Evolutionary conservation across 2,888 invertebrate species (phyloP), one percentile per base, ranked within the genome.

Genomic region (Leucoma salicis): DNA sequence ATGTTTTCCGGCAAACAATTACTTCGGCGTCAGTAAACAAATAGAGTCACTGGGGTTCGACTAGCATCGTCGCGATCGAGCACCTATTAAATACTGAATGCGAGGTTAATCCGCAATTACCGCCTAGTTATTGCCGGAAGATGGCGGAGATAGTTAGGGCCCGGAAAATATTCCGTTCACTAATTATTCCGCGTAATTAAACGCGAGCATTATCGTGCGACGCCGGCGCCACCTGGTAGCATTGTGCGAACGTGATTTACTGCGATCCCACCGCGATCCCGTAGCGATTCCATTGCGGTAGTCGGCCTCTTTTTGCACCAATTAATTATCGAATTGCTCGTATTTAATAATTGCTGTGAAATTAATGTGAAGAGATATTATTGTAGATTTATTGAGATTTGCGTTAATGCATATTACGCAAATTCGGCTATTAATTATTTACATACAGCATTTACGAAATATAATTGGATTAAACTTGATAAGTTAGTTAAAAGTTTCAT

Each of bases 151-250:
- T 89, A 88, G 88, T 87, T 88, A 87, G 88, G 82, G 83, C 85
- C 83, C 86, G 87, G 88, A 88, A 89, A 86, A 87, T 87, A 87
- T 89, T 88, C 88, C 88, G 86, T 85, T 86, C 87, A 84, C 86
- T 90, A 90, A 90, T 90, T 90, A 90, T 90, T 90, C 90, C 89
- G 81, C 84, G 90, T 88, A 90, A 90, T 90, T 90, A 89, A 89
- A 87, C 89, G 82, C 82, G 78, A 67, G 84, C 79, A 88, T 88
- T 87, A 88, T 86, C 86, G 83, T 73, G 79, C 82, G 80, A 74
- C 82, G 85, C 84, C 83, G 83, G 74, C 83, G 84, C 87, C 88
- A 89, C 87, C 87, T 89, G 88, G 73, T 78, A 78, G 81, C 87
- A 84, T 89, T 89, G 89, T 89, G 85, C 77, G 77, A 68, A 55